Percentiles rank a stretch among this genome's conserved stretches.
phyloP scores from a whole-genome alignment of 2,888 invertebrate species.

The Arrhopalites spinosus region DNA sequence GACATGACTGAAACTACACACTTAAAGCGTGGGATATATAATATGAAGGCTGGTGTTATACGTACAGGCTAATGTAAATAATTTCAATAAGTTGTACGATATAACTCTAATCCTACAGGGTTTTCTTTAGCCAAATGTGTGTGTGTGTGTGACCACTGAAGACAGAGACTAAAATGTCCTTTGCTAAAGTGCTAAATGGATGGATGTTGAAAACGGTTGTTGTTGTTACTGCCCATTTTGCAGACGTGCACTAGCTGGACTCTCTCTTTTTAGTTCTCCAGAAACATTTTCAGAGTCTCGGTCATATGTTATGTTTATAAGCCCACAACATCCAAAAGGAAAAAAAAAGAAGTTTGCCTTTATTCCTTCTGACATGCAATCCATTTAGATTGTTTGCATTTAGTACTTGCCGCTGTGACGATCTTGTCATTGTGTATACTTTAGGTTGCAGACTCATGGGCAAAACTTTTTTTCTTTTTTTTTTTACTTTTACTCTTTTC shows the following conservation, averaged over 20 bases:
- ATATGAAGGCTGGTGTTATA: too few relatives aligned
- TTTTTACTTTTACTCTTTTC: background rate
- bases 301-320: background rate
- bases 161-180: too few relatives aligned
- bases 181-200: conserved; percentile 19
- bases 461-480: background rate
- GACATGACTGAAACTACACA: too few relatives aligned
- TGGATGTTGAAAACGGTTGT: conserved; percentile 22
- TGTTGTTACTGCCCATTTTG: background rate
- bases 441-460: background rate
- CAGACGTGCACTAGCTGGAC: background rate
- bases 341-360: conserved; percentile 15
- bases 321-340: background rate
- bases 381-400: conserved; percentile 21
- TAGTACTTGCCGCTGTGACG: conserved; percentile 5
- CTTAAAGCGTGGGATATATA: too few relatives aligned
- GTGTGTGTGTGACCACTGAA: too few relatives aligned
- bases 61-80: too few relatives aligned
- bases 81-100: too few relatives aligned
- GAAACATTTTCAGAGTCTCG: background rate
- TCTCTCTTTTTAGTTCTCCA: background rate
- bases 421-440: background rate
- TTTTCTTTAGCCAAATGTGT: too few relatives aligned
- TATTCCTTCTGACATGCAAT: conserved; percentile 22
- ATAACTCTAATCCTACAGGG: too few relatives aligned